Evolutionary conservation across 37 sponge, comb jelly and placozoan genomes (phyloP).

Genomic region (Petrosia ficiformis): DNA sequence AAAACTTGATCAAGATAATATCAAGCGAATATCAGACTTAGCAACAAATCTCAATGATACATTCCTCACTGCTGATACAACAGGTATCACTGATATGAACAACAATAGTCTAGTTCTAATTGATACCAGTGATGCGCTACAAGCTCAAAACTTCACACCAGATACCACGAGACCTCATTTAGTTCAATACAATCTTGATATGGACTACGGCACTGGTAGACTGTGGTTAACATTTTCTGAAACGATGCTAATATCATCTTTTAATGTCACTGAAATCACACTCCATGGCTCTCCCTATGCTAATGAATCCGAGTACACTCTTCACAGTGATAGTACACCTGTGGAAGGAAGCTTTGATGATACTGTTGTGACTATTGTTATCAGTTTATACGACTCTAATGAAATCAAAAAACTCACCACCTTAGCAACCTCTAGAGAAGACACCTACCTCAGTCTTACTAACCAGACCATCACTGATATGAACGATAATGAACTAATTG

Average conservation of each 20-base stretch:
- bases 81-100: conserved; percentile 72
- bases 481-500: conserved; percentile 53
- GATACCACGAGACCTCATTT: conserved; percentile 69
- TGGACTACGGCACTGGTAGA: conserved; percentile 45
- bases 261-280: conserved; percentile 34
- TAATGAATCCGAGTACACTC: conserved; percentile 24
- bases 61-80: conserved; percentile 26
- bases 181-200: conserved; percentile 60
- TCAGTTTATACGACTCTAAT: conserved; percentile 75
- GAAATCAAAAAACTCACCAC: conserved; percentile 71
- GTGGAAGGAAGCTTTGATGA: conserved; percentile 46
- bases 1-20: conserved; percentile 64
- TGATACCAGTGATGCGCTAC: conserved; percentile 3
- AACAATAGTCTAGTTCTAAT: conserved; percentile 36
- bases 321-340: conserved; percentile 33
- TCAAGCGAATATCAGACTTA: conserved; percentile 70
- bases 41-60: conserved; percentile 63
- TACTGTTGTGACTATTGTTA: conserved; percentile 53
- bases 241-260: conserved; percentile 52
- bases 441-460: conserved; percentile 61
- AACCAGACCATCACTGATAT: conserved; percentile 70
- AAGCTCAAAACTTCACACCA: conserved; percentile 49
- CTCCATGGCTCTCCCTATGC: conserved; percentile 22
- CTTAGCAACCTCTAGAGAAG: conserved; percentile 54
- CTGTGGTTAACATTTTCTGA: conserved; percentile 80